Evolutionary conservation across 2,797 vertebrate species (phyloP).

Genomic region (Geotrypetes seraphini): DNA sequence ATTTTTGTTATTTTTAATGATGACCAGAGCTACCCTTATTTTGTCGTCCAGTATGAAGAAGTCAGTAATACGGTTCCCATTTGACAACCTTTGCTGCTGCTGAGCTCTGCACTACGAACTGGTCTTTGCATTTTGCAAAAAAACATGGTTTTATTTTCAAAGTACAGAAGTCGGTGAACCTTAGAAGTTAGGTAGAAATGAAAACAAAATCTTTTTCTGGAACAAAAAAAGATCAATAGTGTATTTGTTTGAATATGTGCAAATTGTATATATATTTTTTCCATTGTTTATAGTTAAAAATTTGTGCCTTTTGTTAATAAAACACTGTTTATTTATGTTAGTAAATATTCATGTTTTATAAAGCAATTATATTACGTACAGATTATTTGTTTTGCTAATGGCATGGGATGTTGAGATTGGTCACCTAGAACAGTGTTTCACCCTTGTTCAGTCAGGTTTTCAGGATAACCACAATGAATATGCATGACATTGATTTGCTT

Average conservation of each 20-base stretch:
- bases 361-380: too few relatives aligned
- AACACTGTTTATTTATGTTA: slow-evolving; percentile 87
- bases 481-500: too few relatives aligned
- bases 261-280: slow-evolving; percentile 71
- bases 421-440: too few relatives aligned
- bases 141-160: background rate
- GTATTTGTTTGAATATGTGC: slow-evolving; percentile 47
- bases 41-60: slow-evolving; percentile 95
- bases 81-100: slow-evolving; percentile 48
- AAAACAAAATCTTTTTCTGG: slow-evolving; percentile 10
- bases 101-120: slow-evolving; percentile 29
- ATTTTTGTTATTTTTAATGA: slow-evolving; percentile 98
- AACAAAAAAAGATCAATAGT: slow-evolving; percentile 44
- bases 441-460: too few relatives aligned
- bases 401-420: too few relatives aligned
- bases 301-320: slow-evolving; percentile 89
- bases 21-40: slow-evolving; percentile 97
- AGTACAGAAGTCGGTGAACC: too few relatives aligned
- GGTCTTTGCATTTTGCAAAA: slow-evolving; percentile 8
- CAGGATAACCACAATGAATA: too few relatives aligned
- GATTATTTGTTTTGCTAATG: too few relatives aligned
- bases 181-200: background rate
- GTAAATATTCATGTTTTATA: slow-evolving; percentile 74
- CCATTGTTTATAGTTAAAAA: slow-evolving; percentile 80
- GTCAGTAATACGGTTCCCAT: slow-evolving; percentile 83